These are phyloP conservation scores for Dendrolimus kikuchii DNA, from an alignment of 1,140 invertebrate genomes.

Conservation along the genomic window DNA sequence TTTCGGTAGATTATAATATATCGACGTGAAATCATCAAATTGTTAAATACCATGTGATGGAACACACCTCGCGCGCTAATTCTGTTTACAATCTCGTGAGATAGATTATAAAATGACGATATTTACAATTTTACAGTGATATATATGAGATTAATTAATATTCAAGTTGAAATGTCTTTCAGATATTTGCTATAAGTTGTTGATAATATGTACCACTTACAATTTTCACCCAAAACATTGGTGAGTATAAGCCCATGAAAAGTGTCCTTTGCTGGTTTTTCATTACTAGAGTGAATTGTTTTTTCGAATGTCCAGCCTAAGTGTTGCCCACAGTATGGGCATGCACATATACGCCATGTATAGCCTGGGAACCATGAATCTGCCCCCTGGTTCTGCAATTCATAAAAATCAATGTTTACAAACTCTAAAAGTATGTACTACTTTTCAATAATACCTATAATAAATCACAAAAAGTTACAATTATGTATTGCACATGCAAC, in stretches of 20 bases:
- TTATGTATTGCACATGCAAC: no score
- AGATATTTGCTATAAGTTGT: neutral
- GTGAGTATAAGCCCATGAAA: slow-evolving; percentile 66
- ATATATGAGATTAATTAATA: no score
- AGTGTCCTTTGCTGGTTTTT: slow-evolving; percentile 24
- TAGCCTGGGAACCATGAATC: slow-evolving; percentile 70
- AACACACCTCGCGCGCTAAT: no score
- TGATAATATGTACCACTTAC: slow-evolving; percentile 40
- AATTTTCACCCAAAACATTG: slow-evolving; percentile 64
- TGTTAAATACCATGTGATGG: no score
- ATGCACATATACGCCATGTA: slow-evolving; percentile 63
- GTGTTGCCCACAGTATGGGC: slow-evolving; percentile 62
- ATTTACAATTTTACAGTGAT: no score
- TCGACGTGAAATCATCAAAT: no score
- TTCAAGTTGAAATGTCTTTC: no score
- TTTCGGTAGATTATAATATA: no score
- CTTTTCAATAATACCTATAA: neutral
- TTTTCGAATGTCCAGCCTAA: slow-evolving; percentile 69
- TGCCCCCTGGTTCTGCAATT: slow-evolving; percentile 55
- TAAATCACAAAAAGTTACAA: neutral
- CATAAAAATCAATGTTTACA: slow-evolving; percentile 4
- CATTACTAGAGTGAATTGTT: slow-evolving; percentile 17
- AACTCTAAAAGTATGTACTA: neutral
- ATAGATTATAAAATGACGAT: no score
- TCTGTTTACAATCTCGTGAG: no score